A percentile compares a stretch with the other conserved stretches of the same genome.
Conservation (phyloP, 1,140 invertebrate species). For the Drosophila tsacasi region DNA sequence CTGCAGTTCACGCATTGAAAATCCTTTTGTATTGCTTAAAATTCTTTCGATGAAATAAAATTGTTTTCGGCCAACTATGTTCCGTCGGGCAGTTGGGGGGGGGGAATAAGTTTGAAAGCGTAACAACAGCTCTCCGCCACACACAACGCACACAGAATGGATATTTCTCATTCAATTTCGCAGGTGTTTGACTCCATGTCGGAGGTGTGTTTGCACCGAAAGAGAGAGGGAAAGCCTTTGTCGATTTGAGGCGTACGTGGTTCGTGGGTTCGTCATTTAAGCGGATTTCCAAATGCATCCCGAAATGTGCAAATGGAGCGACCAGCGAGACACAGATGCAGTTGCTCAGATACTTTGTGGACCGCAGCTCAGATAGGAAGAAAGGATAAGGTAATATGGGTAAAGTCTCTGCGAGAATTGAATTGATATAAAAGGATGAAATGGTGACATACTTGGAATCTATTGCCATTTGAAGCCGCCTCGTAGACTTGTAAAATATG, state of each 20-base stretch:
- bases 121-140: slow-evolving; percentile 24
- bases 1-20: slow-evolving; percentile 50
- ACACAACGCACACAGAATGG: slow-evolving; percentile 61
- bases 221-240: slow-evolving; percentile 54
- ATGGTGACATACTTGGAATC: not conserved
- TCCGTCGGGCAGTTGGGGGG: not conserved
- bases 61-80: slow-evolving; percentile 75
- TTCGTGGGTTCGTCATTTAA: slow-evolving; percentile 52
- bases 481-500: no score
- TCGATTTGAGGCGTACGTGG: slow-evolving; percentile 62
- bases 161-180: slow-evolving; percentile 80
- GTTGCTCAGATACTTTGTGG: slow-evolving; percentile 32
- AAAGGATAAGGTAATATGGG: not conserved
- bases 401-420: not conserved
- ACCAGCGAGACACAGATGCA: slow-evolving; percentile 9
- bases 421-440: not conserved
- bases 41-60: slow-evolving; percentile 70
- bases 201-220: slow-evolving; percentile 28
- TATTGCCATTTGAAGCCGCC: no score
- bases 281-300: slow-evolving; percentile 48
- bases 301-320: slow-evolving; percentile 40
- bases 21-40: slow-evolving; percentile 68
- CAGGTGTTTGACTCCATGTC: slow-evolving; percentile 72
- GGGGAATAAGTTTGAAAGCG: slow-evolving; percentile 61
- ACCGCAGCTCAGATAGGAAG: not conserved